These are phyloP conservation scores for Abrostola tripartita DNA, from an alignment of 2,888 invertebrate genomes.

Conservation along the genomic window DNA sequence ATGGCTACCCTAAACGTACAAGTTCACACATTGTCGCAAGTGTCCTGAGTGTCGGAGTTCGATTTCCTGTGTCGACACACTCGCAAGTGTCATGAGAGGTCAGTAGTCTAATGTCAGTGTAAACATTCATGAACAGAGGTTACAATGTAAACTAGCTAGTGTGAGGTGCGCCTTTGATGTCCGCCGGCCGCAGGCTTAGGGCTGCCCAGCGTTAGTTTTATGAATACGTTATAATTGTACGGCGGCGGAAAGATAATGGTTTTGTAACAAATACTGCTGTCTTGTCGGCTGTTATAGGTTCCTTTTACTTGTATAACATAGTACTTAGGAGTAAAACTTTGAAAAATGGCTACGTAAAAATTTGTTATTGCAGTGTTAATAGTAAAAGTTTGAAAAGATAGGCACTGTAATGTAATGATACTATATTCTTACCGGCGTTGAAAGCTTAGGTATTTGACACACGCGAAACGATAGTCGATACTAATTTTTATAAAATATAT, in stretches of 20 bases:
- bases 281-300: too few relatives aligned
- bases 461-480: conserved; percentile 18
- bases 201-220: conserved; percentile 58
- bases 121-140: conserved; percentile 75
- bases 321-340: too few relatives aligned
- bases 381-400: too few relatives aligned
- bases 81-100: conserved; percentile 65
- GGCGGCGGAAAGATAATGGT: too few relatives aligned
- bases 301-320: too few relatives aligned
- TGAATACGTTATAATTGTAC: conserved; percentile 5
- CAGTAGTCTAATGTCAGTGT: conserved; percentile 75
- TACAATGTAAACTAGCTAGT: conserved; percentile 80
- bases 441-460: conserved; percentile 24
- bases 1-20: conserved; percentile 17
- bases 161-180: conserved; percentile 84
- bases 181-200: conserved; percentile 65
- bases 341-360: too few relatives aligned
- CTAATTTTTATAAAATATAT: conserved; percentile 32
- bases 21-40: conserved; percentile 22
- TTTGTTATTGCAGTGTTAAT: too few relatives aligned
- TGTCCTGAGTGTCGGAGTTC: conserved; percentile 59
- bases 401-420: too few relatives aligned
- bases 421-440: too few relatives aligned
- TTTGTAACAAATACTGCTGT: too few relatives aligned
- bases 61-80: conserved; percentile 65